Percentiles rank a stretch among this genome's conserved stretches.
Conservation (phyloP, 2,797 vertebrate species). For the Enteromius mattozi region DNA sequence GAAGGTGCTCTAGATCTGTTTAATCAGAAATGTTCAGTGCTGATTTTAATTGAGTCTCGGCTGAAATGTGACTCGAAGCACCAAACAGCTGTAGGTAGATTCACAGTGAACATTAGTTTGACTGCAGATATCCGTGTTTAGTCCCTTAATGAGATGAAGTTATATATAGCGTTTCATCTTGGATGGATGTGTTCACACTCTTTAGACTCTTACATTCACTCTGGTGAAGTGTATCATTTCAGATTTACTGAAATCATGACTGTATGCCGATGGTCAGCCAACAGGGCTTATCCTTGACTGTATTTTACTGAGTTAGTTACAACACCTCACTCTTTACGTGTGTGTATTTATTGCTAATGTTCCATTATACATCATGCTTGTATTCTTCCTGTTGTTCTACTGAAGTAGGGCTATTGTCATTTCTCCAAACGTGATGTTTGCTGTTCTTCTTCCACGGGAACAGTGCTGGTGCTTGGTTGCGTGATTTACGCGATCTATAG, state of each 20-base stretch:
- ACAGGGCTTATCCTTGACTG: background rate
- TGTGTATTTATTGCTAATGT: constrained; percentile 26
- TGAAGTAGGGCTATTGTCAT: background rate
- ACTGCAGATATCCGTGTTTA: background rate
- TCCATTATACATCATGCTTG: background rate
- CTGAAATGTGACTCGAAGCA: background rate
- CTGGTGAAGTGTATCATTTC: background rate
- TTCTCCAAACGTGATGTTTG: background rate
- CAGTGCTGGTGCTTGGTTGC: background rate
- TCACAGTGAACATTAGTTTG: background rate
- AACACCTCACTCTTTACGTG: background rate
- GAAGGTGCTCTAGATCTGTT: background rate
- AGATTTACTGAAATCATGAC: background rate
- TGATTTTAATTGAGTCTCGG: background rate
- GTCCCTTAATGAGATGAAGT: background rate
- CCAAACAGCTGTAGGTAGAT: background rate
- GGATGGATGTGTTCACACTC: background rate
- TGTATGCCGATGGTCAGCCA: background rate
- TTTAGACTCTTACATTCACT: background rate
- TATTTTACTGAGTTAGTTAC: background rate
- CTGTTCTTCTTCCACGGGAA: background rate
- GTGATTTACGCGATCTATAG: background rate
- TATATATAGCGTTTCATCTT: background rate
- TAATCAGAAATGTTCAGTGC: background rate
- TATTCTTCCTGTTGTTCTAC: background rate